Evolutionary conservation across 1,140 invertebrate species (phyloP).

Genomic region (Eueides isabella): DNA sequence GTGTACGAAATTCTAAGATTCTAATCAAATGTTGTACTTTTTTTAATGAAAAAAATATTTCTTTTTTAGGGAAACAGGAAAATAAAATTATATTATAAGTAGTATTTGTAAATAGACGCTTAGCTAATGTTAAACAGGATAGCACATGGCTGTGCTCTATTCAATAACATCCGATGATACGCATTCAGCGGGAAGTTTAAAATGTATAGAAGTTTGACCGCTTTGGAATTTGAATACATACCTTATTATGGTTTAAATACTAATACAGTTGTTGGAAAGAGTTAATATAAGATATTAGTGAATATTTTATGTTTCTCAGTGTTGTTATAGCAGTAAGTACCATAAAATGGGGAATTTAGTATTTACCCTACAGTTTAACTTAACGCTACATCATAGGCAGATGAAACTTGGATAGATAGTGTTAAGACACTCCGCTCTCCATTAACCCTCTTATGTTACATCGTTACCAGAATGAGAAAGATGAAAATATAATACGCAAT

Average conservation of each 20-base stretch:
- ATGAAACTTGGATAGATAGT: too few species aligned
- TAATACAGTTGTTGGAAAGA: too few species aligned
- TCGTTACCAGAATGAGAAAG: too few species aligned
- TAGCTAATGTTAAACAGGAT: background rate
- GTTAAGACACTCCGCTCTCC: too few species aligned
- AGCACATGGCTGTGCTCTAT: background rate
- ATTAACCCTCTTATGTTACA: too few species aligned
- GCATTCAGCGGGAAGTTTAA: constrained; percentile 21
- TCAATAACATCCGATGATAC: constrained; percentile 13
- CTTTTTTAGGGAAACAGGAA: background rate
- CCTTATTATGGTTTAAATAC: constrained; percentile 1
- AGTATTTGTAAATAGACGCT: background rate
- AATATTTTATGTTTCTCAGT: too few species aligned
- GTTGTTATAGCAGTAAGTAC: too few species aligned
- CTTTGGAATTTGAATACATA: too few species aligned
- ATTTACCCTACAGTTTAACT: too few species aligned
- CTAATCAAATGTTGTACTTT: constrained; percentile 26
- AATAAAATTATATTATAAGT: background rate
- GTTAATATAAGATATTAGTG: background rate
- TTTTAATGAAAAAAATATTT: constrained; percentile 16
- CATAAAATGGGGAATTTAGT: too few species aligned
- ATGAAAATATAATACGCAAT: too few species aligned
- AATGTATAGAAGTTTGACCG: background rate
- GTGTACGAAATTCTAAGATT: background rate
- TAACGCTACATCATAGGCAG: too few species aligned